Percentiles rank a stretch among this genome's conserved stretches.
Conservation (phyloP, 1,140 invertebrate species). For the Procambarus clarkii region DNA sequence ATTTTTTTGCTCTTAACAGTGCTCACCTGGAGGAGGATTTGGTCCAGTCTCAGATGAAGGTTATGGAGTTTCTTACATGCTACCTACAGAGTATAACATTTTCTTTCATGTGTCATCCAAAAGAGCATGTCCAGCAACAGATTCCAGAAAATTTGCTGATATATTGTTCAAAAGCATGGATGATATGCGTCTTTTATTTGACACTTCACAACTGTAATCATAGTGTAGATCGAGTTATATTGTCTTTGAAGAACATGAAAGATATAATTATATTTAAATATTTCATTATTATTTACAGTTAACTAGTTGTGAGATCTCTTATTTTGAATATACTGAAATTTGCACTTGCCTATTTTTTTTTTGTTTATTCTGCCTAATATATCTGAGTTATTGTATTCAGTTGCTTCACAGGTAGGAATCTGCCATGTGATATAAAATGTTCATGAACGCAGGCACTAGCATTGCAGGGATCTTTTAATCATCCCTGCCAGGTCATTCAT, state of each 20-base stretch:
- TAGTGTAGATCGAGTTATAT: background rate
- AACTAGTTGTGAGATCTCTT: too few relatives aligned
- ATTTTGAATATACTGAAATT: too few relatives aligned
- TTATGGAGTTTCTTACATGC: constrained; percentile 79
- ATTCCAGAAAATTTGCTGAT: constrained; percentile 76
- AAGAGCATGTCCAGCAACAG: constrained; percentile 75
- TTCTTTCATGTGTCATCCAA: constrained; percentile 79
- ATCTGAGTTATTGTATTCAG: too few relatives aligned
- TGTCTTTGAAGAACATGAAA: background rate
- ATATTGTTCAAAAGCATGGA: constrained; percentile 76
- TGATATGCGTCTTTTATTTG: constrained; percentile 76
- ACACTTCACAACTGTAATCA: constrained; percentile 45
- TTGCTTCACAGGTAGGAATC: too few relatives aligned
- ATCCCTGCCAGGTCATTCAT: too few relatives aligned
- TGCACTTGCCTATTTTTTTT: too few relatives aligned
- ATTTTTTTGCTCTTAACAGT: constrained; percentile 59
- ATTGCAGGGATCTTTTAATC: too few relatives aligned
- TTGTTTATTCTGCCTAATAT: too few relatives aligned
- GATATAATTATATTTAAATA: too few relatives aligned
- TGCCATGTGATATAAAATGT: too few relatives aligned
- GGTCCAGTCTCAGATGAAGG: constrained; percentile 79
- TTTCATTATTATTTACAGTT: too few relatives aligned
- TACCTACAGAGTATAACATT: constrained; percentile 77
- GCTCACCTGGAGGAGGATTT: constrained; percentile 78
- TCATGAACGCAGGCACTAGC: too few relatives aligned